phyloP scores from a whole-genome alignment of 1,140 invertebrate genomes.

The Philopotamus ludificatus region DNA sequence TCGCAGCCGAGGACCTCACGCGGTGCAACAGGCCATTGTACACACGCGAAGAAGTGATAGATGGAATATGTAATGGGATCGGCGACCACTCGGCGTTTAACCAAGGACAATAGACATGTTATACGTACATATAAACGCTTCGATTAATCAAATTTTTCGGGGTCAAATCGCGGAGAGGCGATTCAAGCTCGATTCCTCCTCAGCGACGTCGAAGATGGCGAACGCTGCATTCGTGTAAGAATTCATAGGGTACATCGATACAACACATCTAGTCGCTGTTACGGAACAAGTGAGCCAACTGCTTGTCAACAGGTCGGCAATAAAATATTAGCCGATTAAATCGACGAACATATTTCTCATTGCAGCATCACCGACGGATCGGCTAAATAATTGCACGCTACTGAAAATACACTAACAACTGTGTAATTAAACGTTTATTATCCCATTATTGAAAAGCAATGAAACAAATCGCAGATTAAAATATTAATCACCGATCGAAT shows the following conservation, averaged over 20 bases:
- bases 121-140: not conserved
- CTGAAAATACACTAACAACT: too few relatives aligned
- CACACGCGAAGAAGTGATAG: too few relatives aligned
- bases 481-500: too few relatives aligned
- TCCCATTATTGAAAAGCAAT: too few relatives aligned
- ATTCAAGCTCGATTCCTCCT: not conserved
- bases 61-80: not conserved
- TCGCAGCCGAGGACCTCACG: not conserved
- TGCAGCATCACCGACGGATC: not conserved
- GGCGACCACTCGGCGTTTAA: too few relatives aligned
- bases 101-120: not conserved
- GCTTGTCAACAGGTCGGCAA: not conserved
- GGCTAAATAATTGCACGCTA: not conserved
- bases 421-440: too few relatives aligned
- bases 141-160: too few relatives aligned
- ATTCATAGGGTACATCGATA: not conserved
- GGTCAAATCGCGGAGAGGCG: too few relatives aligned
- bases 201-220: not conserved
- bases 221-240: not conserved
- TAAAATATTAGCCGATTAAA: not conserved
- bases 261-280: not conserved
- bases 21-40: not conserved
- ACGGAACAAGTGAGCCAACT: not conserved
- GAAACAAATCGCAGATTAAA: too few relatives aligned
- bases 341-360: not conserved